Evolutionary conservation across 1,140 invertebrate species (phyloP).

Genomic region (Diorhabda carinulata): DNA sequence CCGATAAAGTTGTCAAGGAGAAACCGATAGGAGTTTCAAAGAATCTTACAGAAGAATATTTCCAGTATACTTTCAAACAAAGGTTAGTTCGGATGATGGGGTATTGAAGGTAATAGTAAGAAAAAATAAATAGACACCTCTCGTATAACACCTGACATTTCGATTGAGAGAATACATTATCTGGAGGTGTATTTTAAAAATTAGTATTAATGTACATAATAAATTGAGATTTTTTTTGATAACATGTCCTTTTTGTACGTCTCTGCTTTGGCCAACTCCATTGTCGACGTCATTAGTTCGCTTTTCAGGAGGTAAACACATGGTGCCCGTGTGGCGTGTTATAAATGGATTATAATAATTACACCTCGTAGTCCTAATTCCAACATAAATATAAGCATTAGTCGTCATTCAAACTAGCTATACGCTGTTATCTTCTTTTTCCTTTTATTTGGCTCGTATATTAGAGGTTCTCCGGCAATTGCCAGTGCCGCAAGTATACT

Average conservation of each 20-base stretch:
- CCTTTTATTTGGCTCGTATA: slow-evolving; percentile 2
- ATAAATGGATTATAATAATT: slow-evolving; percentile 3
- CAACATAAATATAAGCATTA: slow-evolving; percentile 3
- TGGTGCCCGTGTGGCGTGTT: slow-evolving; percentile 1
- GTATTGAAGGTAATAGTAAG: no score
- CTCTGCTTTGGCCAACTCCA: neutral
- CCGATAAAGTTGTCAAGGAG: no score
- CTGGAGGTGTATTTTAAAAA: no score
- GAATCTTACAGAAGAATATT: no score
- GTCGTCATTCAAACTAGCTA: neutral
- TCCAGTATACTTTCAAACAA: no score
- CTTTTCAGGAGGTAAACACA: slow-evolving; percentile 2
- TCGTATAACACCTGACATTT: no score
- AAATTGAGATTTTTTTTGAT: neutral
- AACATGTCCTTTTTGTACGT: neutral
- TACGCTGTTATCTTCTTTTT: neutral
- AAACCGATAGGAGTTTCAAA: no score
- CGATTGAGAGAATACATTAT: no score
- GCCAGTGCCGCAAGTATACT: neutral
- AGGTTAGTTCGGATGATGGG: no score
- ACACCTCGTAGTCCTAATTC: neutral
- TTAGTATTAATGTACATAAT: no score
- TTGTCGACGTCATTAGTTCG: neutral
- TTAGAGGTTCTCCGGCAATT: neutral
- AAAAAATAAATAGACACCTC: no score